phyloP scores from a whole-genome alignment of 2,797 vertebrate species.

The Megalops cyprinoides region DNA sequence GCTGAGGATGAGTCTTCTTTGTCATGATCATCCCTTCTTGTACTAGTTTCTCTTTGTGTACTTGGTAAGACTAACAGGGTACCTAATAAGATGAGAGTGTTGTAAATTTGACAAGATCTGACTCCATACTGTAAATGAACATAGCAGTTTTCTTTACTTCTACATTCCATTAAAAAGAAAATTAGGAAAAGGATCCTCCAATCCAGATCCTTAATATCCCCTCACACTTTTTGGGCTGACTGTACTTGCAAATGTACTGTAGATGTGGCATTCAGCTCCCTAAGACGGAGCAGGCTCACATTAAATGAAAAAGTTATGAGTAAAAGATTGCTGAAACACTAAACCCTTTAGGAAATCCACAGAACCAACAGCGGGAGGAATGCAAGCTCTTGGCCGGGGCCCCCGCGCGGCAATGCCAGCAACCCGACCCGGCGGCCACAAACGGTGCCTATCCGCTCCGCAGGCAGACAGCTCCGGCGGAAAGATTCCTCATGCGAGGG shows the following conservation, averaged over 20 bases:
- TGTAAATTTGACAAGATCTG: not conserved
- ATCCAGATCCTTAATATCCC: not conserved
- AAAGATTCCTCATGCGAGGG: too few species aligned
- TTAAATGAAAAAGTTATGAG: slow-evolving; percentile 6
- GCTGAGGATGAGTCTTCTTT: too few species aligned
- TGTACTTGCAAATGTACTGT: not conserved
- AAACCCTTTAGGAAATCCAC: slow-evolving; percentile 42
- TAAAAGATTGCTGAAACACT: slow-evolving; percentile 33
- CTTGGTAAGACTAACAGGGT: not conserved
- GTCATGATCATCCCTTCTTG: too few species aligned
- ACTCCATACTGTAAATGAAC: not conserved
- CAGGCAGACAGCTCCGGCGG: too few species aligned
- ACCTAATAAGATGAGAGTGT: not conserved
- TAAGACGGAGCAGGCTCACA: slow-evolving; percentile 17
- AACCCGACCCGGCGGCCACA: not conserved
- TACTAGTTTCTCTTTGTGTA: too few species aligned
- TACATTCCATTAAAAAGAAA: slow-evolving; percentile 4
- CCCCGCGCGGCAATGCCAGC: slow-evolving; percentile 27
- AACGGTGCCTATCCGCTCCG: slow-evolving; percentile 13
- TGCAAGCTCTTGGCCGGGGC: slow-evolving; percentile 31
- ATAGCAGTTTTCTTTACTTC: not conserved
- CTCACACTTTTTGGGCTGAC: not conserved
- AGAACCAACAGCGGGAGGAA: slow-evolving; percentile 31
- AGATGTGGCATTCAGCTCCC: slow-evolving; percentile 15
- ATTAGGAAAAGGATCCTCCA: not conserved